Conservation (phyloP, 2,113 vertebrate species). For the Crotalus horridus region DNA sequence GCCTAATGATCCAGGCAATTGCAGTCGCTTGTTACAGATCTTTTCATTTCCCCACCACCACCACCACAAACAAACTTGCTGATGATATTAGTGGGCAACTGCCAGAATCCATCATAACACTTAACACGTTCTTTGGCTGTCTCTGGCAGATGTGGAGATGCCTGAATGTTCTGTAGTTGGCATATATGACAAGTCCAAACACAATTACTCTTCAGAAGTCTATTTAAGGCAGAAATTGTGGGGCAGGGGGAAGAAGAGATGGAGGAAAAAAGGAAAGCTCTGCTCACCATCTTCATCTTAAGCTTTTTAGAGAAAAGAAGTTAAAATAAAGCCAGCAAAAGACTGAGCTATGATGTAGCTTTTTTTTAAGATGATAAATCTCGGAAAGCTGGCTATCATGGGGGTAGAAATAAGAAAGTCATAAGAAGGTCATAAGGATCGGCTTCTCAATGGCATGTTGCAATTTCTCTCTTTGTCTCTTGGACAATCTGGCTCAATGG, state of each 20-base stretch:
- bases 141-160: conserved; percentile 11
- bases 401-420: not conserved
- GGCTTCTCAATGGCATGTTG: not conserved
- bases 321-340: not conserved
- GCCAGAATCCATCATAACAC: conserved; percentile 20
- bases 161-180: not conserved
- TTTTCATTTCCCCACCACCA: not conserved
- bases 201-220: conserved; percentile 2
- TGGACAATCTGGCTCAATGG: not conserved
- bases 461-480: not conserved
- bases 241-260: fast-evolving
- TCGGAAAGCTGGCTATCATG: not conserved
- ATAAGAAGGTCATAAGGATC: not conserved
- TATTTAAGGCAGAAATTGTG: not conserved
- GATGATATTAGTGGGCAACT: conserved; percentile 6
- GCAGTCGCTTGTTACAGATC: not conserved
- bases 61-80: conserved; percentile 16
- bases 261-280: not conserved
- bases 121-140: conserved; percentile 9
- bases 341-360: not conserved
- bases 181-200: not conserved
- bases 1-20: conserved; percentile 13
- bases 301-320: not conserved
- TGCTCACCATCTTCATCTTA: not conserved
- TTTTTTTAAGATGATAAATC: not conserved